Percentiles rank a stretch among this genome's conserved stretches.
These are phyloP conservation scores for Bothrops jararaca DNA, from an alignment of 2,113 vertebrate genomes.

Conservation along the genomic window DNA sequence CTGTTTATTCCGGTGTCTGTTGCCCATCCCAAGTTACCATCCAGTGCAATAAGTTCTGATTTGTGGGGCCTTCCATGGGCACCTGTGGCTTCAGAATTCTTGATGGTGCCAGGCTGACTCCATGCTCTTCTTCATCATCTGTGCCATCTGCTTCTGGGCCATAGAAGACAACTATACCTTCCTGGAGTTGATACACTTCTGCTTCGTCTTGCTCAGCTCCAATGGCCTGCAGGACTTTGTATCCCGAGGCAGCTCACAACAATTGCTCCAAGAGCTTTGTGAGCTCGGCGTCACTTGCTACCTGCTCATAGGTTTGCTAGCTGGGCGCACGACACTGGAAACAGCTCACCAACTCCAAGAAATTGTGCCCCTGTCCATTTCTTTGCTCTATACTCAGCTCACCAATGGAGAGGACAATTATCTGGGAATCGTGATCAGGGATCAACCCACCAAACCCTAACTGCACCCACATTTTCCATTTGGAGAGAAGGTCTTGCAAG, in stretches of 20 bases:
- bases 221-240: constrained; percentile 71
- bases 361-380: constrained; percentile 29
- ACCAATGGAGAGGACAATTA: constrained; percentile 35
- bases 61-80: constrained; percentile 57
- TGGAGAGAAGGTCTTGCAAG: no score
- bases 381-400: constrained; percentile 24
- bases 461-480: no score
- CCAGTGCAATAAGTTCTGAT: constrained; percentile 47
- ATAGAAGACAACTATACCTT: constrained; percentile 66
- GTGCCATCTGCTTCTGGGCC: constrained; percentile 62
- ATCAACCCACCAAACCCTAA: neutral
- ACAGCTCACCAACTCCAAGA: constrained; percentile 50
- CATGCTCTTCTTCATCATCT: constrained; percentile 66
- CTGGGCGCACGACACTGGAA: constrained; percentile 55
- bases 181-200: constrained; percentile 77
- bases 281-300: constrained; percentile 72
- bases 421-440: neutral
- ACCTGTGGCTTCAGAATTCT: constrained; percentile 55
- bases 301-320: constrained; percentile 62
- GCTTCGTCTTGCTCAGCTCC: constrained; percentile 78
- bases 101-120: constrained; percentile 38
- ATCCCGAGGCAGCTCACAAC: constrained; percentile 45
- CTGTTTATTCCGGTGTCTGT: constrained; percentile 60
- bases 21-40: constrained; percentile 56
- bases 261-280: constrained; percentile 48